Evolutionary conservation across 1,140 invertebrate species (phyloP), one percentile per base, ranked within the genome.

Genomic region (Phymastichus coffea): DNA sequence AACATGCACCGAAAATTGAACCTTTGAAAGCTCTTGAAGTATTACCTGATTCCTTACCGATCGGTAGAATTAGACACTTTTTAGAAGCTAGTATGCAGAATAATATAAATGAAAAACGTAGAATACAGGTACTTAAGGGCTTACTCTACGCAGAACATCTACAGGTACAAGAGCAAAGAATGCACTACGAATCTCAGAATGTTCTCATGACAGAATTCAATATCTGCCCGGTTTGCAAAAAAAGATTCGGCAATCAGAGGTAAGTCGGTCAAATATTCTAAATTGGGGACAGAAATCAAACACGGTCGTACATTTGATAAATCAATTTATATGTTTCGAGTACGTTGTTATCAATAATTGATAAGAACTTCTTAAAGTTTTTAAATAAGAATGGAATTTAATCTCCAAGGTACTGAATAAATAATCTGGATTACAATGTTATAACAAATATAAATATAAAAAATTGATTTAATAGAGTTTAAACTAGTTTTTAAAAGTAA

Each of bases 181-280:
- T 92, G 74, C 84, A 86, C 61, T 86, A 90, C 70, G 88, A 95
- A 72, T 89, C 88, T 2, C 88, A 92, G 73, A 89, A 84, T 66
- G 86, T 95, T 52, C 77, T 90, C 3, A 87, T 98, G 64, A 92
- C 87, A 12, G 93, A 97, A 67, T 87, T 88, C 59, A 93, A 92
- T 68, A 85, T 93, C 15, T 98, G 95, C 81, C 85, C 86, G 10
- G 92, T 93, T 2, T 98, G 95, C 72, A 93, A 92, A 70, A 97
- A 97, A 72, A 82, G 91, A 58, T 96, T 98, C 76, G 87, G 88
- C 20, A 94, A 92, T 75, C 90, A 93, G 78, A 94, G 88, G 90
- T 91, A 73, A 68, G 17, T 33, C 19, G 6, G 28, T 33, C 0
- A 30, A 49, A 19, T n/a, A 7, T n/a, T 1, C 8, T 46, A 28